A percentile compares a stretch with the other conserved stretches of the same genome.
Evolutionary conservation across 2,113 vertebrate species (phyloP).

Genomic region (Sander vitreus): DNA sequence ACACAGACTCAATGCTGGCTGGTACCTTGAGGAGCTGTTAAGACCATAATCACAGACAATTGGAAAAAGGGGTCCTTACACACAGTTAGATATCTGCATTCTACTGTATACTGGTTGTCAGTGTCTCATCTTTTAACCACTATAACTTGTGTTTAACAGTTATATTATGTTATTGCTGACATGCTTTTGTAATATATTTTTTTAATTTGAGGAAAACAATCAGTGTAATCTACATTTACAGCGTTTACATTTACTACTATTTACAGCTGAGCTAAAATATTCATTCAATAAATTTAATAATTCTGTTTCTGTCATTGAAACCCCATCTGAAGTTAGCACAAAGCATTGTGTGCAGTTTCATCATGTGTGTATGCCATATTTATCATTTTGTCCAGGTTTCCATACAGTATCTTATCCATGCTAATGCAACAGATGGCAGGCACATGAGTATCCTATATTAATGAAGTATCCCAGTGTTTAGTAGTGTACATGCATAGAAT

Average conservation of each 20-base stretch:
- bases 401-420: not conserved
- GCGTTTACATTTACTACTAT: too few relatives aligned
- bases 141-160: too few relatives aligned
- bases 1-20: not conserved
- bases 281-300: not conserved
- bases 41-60: too few relatives aligned
- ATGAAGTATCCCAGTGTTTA: slow-evolving; percentile 35
- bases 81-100: too few relatives aligned
- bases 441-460: slow-evolving; percentile 38
- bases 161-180: too few relatives aligned
- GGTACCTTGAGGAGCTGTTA: not conserved
- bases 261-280: not conserved
- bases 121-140: too few relatives aligned
- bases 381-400: not conserved
- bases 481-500: not conserved
- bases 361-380: not conserved
- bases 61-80: too few relatives aligned
- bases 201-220: too few relatives aligned
- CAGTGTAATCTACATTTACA: too few relatives aligned
- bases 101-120: too few relatives aligned
- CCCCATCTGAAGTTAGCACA: not conserved
- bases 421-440: slow-evolving; percentile 42
- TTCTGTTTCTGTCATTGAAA: not conserved
- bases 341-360: slow-evolving; percentile 4
- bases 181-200: too few relatives aligned